phyloP scores from a whole-genome alignment of 2,888 invertebrate species.

The Ormia ochracea region DNA sequence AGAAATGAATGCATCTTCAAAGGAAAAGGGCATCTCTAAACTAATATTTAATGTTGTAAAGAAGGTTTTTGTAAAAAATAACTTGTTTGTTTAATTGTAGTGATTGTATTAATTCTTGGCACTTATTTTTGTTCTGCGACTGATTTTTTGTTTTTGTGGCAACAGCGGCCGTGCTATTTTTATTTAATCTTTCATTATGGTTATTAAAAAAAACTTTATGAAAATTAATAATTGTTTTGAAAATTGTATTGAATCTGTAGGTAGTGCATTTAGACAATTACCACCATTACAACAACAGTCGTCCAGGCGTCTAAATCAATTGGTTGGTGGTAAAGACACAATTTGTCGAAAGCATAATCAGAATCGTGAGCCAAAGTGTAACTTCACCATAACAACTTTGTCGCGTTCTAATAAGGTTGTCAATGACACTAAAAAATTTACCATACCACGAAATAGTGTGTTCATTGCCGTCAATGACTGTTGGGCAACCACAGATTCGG shows the following conservation, averaged over 20 bases:
- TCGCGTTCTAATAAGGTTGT: slow-evolving; percentile 68
- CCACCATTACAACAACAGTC: slow-evolving; percentile 57
- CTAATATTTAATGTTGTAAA: too few species aligned
- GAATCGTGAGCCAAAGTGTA: slow-evolving; percentile 64
- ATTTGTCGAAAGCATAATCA: slow-evolving; percentile 59
- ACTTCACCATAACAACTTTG: slow-evolving; percentile 76
- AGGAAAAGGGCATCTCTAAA: too few species aligned
- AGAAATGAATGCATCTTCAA: too few species aligned
- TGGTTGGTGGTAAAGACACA: slow-evolving; percentile 58
- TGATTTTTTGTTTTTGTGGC: too few species aligned
- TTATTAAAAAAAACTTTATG: too few species aligned
- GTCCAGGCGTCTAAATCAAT: slow-evolving; percentile 58
- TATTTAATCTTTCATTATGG: too few species aligned
- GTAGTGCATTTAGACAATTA: slow-evolving; percentile 51
- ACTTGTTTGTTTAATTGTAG: too few species aligned
- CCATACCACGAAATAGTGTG: slow-evolving; percentile 78
- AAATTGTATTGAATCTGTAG: slow-evolving; percentile 40
- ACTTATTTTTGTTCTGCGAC: too few species aligned
- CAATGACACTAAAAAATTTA: slow-evolving; percentile 66
- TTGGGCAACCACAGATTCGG: slow-evolving; percentile 77
- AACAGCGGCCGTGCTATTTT: too few species aligned
- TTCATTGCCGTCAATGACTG: slow-evolving; percentile 81
- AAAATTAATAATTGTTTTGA: neutral
- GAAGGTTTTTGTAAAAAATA: too few species aligned
- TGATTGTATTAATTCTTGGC: too few species aligned